Conservation (phyloP, 2,113 vertebrate genomes). For the Reinhardtius hippoglossoides region DNA sequence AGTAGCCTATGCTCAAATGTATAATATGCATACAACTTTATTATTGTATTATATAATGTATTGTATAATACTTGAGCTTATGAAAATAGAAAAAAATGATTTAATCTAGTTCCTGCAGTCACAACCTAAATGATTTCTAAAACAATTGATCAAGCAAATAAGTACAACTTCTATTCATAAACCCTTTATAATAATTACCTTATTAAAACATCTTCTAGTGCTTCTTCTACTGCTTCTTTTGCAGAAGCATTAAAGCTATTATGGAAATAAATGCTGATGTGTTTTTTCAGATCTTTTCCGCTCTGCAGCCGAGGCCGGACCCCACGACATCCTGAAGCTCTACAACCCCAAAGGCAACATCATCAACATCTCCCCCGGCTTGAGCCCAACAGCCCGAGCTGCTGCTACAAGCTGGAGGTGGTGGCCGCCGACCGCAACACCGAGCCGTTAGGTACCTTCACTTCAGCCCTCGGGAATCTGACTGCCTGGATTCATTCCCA, state of each 20-base stretch:
- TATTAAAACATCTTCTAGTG: background rate
- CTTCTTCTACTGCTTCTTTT: background rate
- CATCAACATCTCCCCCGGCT: conserved; percentile 83
- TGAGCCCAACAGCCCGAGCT: conserved; percentile 77
- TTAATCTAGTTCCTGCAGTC: too few species aligned
- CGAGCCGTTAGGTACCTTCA: conserved; percentile 79
- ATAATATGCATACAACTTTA: too few species aligned
- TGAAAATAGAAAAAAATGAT: too few species aligned
- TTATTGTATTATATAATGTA: too few species aligned
- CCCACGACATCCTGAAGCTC: conserved; percentile 85
- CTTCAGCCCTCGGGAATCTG: background rate
- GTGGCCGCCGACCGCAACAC: conserved; percentile 83
- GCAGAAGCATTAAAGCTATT: too few species aligned
- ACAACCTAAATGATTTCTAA: too few species aligned
- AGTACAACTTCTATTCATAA: too few species aligned
- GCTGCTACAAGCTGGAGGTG: conserved; percentile 84
- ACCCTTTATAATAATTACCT: too few species aligned
- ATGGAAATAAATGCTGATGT: background rate
- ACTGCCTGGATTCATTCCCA: background rate
- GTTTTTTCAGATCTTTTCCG: conserved; percentile 80
- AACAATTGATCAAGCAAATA: too few species aligned
- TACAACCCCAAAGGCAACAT: conserved; percentile 85
- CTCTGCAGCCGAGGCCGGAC: conserved; percentile 82
- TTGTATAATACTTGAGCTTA: too few species aligned
- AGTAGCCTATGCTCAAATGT: too few species aligned